Evolutionary conservation across 2,888 invertebrate species (phyloP).

Genomic region (Hipparchia sbordonii): DNA sequence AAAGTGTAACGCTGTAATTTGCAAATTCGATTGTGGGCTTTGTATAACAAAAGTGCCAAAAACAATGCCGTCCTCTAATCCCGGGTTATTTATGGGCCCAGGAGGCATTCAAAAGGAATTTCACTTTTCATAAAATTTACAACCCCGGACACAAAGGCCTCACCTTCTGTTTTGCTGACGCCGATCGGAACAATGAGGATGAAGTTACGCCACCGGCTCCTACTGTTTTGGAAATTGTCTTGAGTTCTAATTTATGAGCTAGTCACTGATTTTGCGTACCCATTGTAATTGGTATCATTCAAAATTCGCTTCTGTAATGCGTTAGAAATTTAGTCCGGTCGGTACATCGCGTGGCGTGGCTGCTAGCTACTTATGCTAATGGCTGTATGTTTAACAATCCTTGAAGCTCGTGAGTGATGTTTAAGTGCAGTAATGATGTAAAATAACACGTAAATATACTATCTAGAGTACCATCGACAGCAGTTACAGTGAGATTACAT

Average conservation of each 20-base stretch:
- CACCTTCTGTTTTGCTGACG: slow-evolving; percentile 83
- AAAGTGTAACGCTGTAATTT: slow-evolving; percentile 61
- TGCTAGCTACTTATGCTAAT: slow-evolving; percentile 46
- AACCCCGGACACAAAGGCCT: slow-evolving; percentile 76
- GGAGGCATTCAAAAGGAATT: slow-evolving; percentile 81
- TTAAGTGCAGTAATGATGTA: slow-evolving; percentile 39
- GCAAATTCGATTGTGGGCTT: slow-evolving; percentile 74
- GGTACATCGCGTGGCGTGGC: slow-evolving; percentile 49
- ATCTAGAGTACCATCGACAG: slow-evolving; percentile 1
- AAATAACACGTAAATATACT: slow-evolving; percentile 21
- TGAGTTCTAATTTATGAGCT: slow-evolving; percentile 74
- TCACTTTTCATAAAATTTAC: slow-evolving; percentile 83
- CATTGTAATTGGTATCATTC: slow-evolving; percentile 76
- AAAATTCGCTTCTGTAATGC: slow-evolving; percentile 56
- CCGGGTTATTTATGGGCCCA: slow-evolving; percentile 77
- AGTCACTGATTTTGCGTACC: slow-evolving; percentile 72
- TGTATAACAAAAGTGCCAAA: slow-evolving; percentile 77
- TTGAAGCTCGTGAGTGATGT: slow-evolving; percentile 41
- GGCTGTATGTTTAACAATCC: slow-evolving; percentile 42
- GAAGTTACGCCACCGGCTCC: slow-evolving; percentile 80
- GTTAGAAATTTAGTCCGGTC: slow-evolving; percentile 63
- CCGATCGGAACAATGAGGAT: slow-evolving; percentile 72
- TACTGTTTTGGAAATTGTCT: slow-evolving; percentile 82
- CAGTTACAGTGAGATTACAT: neutral
- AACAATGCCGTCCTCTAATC: slow-evolving; percentile 78